Evolutionary conservation across 2,797 vertebrate genomes (phyloP), one percentile per base, ranked within the genome.

Genomic region (Molossus alvarezi): DNA sequence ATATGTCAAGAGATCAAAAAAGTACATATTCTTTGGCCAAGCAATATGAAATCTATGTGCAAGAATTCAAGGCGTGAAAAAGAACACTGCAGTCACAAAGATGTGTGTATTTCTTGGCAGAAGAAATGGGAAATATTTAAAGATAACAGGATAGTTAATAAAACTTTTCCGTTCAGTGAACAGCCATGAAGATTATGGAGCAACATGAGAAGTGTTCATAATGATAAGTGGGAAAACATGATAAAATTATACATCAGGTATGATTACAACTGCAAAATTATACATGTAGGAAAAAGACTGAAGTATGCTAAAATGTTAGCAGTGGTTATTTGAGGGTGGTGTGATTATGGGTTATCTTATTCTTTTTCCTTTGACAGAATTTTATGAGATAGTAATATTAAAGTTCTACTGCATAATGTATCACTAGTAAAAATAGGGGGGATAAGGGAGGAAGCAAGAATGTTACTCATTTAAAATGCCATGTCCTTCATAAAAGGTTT

Each of bases 241-340:
- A 67, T 91, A 81, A 87, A 96, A 82, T 90, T 84, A 11, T 80
- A 90, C 67, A 76, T 33, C 93, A 65, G 23, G 3, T 64, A 58
- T 97, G 87, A 95, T 94, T 94, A 94, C 45, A 95, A 81, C 60
- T 81, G 57, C 65, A 95, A 91, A 97, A 91, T 96, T 96, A 81
- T 83, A 94, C 57, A 41, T 23, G 51, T 48, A 76, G 62, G 57
- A 18, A 87, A 71, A 92, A 77, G 58, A 80, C 64, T 51, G 77
- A 69, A 82, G 62, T 62, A 62, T 11, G 88, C 9, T 82, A 29
- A 90, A 90, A 81, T 93, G 37, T 80, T 93, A 82, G 81, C 57
- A 62, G 48, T 72, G 33, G 87, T 84, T 96, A 96, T 95, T 96
- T 96, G 77, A 88, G 87, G 60, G 45, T 55, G 23, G 18, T 73